Evolutionary conservation across 2,888 invertebrate genomes (phyloP), one percentile per base, ranked within the genome.

Genomic region (Microctonus aethiopoides): DNA sequence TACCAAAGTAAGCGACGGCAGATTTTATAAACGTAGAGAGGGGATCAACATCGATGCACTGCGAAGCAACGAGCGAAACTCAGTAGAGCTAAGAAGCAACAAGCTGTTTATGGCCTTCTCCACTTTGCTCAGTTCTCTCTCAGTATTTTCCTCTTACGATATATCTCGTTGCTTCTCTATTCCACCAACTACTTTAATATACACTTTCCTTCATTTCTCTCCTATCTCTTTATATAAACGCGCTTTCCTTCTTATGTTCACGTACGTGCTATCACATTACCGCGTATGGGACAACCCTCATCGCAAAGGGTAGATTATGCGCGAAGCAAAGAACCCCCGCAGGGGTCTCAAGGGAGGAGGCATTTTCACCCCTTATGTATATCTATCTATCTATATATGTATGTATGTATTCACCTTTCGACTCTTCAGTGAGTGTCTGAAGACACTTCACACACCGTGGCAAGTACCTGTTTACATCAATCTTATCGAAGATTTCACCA

Each of bases 61-160:
- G 20, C 11, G n/a, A 20, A 54, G 24, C 56, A 6, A 13, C n/a
- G 59, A 34, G 54, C 4, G 39, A 65, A 36, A 34, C 54, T 34
- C 20, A 26, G n/a, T 22, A 24, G n/a, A 63, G 36, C 81, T 80
- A 78, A 81, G 83, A 84, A 85, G 84, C 84, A 85, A 85, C 84
- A 85, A 85, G 84, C 84, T 85, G 84, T 84, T 85, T 85, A 84
- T 84, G 80, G 84, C 80, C 71, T 79, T 80, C 74, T 76, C 78
- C 73, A 74, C 73, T 76, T 74, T 76, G 34, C 57, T 20, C 16
- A n/a, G n/a, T n/a, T n/a, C n/a, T n/a, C n/a, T n/a, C n/a, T n/a
- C 76, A 60, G 59, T 67, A 61, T 72, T 75, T 67, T 52, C 36
- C 36, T 34, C 64, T 39, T n/a, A 29, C 10, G 11, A 29, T 64